Evolutionary conservation across 2,888 invertebrate genomes (phyloP).

Genomic region (Tillus elongatus): DNA sequence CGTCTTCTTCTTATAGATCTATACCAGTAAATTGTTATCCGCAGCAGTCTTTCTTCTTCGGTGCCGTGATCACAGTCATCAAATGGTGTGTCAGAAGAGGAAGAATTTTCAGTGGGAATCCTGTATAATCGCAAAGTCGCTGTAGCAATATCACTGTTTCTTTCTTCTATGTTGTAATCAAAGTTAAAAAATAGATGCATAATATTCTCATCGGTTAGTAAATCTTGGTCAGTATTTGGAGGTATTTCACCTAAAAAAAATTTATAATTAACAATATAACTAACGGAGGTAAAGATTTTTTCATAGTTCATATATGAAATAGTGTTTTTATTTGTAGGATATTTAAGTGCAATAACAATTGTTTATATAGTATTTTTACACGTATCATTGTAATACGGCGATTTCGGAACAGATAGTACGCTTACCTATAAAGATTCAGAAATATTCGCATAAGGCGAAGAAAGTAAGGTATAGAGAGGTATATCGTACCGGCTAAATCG

Average conservation of each 20-base stretch:
- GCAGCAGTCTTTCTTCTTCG: constrained; percentile 47
- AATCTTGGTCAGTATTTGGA: constrained; percentile 46
- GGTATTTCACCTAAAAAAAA: constrained; percentile 51
- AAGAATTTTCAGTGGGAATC: constrained; percentile 40
- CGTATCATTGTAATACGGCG: too few species aligned
- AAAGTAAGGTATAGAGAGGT: too few species aligned
- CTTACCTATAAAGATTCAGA: too few species aligned
- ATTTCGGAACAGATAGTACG: too few species aligned
- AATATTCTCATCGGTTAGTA: constrained; percentile 45
- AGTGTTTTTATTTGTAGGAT: too few species aligned
- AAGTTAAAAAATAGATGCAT: constrained; percentile 52
- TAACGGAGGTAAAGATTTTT: too few species aligned
- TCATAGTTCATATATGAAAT: too few species aligned
- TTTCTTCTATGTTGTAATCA: constrained; percentile 39
- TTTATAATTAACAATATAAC: too few species aligned
- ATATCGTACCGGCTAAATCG: too few species aligned
- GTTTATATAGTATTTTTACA: too few species aligned
- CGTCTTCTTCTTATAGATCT: constrained; percentile 47
- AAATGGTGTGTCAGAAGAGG: constrained; percentile 20
- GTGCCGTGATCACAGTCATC: constrained; percentile 20
- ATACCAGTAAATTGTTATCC: constrained; percentile 52
- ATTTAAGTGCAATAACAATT: too few species aligned
- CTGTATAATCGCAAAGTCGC: constrained; percentile 47
- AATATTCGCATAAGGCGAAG: too few species aligned
- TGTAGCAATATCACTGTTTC: constrained; percentile 44